Percentiles rank a stretch among this genome's conserved stretches.
Conservation (phyloP, 2,113 vertebrate species). For the Eclectus roratus region DNA sequence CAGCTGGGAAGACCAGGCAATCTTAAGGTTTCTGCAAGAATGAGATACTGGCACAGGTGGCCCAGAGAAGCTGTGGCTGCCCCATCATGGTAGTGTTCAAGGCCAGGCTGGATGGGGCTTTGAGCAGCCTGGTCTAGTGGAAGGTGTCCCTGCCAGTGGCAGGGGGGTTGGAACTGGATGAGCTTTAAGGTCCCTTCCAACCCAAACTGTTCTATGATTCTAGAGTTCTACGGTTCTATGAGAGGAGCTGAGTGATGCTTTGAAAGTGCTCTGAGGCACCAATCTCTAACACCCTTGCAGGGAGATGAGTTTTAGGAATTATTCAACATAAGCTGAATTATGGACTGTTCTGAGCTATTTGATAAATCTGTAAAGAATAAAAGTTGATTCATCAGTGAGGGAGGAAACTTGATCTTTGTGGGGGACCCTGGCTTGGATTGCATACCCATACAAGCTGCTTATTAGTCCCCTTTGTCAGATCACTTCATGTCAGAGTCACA, state of each 20-base stretch:
- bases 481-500: neutral
- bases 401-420: neutral
- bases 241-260: neutral
- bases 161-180: neutral
- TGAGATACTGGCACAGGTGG: neutral
- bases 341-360: neutral
- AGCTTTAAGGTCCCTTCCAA: neutral
- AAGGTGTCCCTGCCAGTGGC: neutral
- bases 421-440: neutral
- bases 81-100: neutral
- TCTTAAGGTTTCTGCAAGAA: neutral
- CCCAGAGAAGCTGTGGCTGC: neutral
- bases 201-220: neutral
- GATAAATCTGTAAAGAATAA: neutral
- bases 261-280: neutral
- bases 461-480: neutral
- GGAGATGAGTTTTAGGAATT: neutral
- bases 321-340: neutral
- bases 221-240: neutral
- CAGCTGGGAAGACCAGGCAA: neutral
- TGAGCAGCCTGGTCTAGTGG: neutral
- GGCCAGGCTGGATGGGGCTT: neutral
- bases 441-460: neutral
- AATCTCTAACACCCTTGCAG: neutral
- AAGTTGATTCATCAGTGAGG: neutral